A percentile compares a stretch with the other conserved stretches of the same genome.
Conservation (phyloP, 2,797 vertebrate genomes). For the Parauchenoglanis punctatus region DNA sequence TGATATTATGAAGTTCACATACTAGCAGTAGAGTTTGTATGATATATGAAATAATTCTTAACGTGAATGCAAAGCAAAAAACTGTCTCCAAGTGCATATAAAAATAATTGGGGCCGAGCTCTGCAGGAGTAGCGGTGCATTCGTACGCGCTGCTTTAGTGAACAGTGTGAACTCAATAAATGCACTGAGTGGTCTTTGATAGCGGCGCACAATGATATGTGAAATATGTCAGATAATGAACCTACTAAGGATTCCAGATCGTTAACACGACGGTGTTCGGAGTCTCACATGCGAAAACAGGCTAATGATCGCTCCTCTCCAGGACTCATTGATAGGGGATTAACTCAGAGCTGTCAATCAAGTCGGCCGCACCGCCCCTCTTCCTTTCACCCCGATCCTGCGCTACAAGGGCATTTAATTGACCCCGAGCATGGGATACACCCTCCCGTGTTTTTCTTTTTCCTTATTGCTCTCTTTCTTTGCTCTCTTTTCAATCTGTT, state of each 20-base stretch:
- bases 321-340: constrained; percentile 71
- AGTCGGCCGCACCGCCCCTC: constrained; percentile 59
- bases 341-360: constrained; percentile 79
- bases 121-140: not conserved
- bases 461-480: constrained; percentile 53
- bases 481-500: constrained; percentile 56
- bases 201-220: not conserved
- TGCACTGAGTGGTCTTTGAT: constrained; percentile 16
- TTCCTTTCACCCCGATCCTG: constrained; percentile 47
- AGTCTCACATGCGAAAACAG: constrained; percentile 35
- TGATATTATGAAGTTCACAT: not conserved
- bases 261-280: constrained; percentile 18
- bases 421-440: constrained; percentile 50
- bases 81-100: not conserved
- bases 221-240: constrained; percentile 31
- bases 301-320: constrained; percentile 68
- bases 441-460: constrained; percentile 47
- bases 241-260: constrained; percentile 17
- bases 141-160: not conserved
- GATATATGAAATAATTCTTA: not conserved
- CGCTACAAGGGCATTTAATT: constrained; percentile 67
- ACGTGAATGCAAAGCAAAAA: not conserved
- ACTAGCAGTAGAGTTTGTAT: not conserved
- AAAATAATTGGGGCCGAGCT: not conserved
- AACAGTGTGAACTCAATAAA: constrained; percentile 6